These are phyloP conservation scores for Dryococelus australis DNA, from an alignment of 2,888 invertebrate genomes.

Conservation along the genomic window DNA sequence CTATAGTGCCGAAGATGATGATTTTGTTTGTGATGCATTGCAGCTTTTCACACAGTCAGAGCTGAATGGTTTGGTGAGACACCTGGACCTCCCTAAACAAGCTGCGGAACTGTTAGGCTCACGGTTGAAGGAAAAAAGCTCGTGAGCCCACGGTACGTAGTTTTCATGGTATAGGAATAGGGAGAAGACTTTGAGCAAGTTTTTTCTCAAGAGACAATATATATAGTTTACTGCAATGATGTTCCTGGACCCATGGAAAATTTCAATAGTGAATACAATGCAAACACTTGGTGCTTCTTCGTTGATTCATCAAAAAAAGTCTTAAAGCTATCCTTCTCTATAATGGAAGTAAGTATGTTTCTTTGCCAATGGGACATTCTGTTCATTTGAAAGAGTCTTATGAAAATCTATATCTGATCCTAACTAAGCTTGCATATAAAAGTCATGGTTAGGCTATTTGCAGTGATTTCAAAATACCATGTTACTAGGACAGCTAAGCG, in stretches of 20 bases:
- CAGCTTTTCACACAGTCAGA: not conserved
- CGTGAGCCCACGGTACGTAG: not conserved
- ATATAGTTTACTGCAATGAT: constrained; percentile 20
- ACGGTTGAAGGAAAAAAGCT: constrained; percentile 10
- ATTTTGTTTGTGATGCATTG: too few species aligned
- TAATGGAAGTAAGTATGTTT: constrained; percentile 23
- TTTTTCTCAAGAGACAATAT: not conserved
- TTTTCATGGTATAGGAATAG: constrained; percentile 22
- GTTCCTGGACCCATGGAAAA: not conserved
- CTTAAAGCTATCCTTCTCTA: constrained; percentile 24
- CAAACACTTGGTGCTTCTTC: not conserved
- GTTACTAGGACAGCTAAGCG: constrained; percentile 22
- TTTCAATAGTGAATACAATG: not conserved
- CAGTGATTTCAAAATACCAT: constrained; percentile 10
- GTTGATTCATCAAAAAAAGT: not conserved
- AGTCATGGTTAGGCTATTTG: not conserved
- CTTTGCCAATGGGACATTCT: constrained; percentile 4
- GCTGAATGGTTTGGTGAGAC: not conserved
- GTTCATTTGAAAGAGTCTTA: constrained; percentile 27
- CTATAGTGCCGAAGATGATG: too few species aligned
- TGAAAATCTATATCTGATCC: not conserved
- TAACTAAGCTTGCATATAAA: not conserved
- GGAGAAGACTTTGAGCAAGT: not conserved
- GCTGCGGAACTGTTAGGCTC: constrained; percentile 27
- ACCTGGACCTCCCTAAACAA: constrained; percentile 9